Conservation (phyloP, 1,140 invertebrate species). For the Colletes latitarsis region DNA sequence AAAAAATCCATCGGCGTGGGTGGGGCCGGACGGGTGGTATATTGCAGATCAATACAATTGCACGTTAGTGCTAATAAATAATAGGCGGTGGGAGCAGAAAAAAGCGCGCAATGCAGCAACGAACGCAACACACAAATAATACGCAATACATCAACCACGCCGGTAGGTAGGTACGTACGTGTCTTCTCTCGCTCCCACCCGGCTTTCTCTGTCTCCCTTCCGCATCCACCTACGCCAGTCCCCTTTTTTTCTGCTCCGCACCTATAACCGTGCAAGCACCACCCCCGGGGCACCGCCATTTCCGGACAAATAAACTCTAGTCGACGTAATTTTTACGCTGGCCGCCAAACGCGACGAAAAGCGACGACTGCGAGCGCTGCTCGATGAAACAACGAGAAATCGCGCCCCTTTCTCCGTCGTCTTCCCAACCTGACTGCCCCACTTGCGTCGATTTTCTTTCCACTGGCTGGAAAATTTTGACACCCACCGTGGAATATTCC, state of each 20-base stretch:
- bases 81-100: slow-evolving; percentile 81
- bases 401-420: slow-evolving; percentile 20
- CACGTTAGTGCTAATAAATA: slow-evolving; percentile 82
- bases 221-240: slow-evolving; percentile 70
- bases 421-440: neutral
- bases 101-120: slow-evolving; percentile 81
- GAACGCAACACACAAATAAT: slow-evolving; percentile 82
- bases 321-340: slow-evolving; percentile 81
- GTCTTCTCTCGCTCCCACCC: slow-evolving; percentile 58
- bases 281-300: slow-evolving; percentile 80
- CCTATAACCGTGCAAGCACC: slow-evolving; percentile 79
- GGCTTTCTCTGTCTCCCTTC: slow-evolving; percentile 62
- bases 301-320: slow-evolving; percentile 82
- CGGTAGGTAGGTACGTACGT: slow-evolving; percentile 75
- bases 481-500: too few relatives aligned
- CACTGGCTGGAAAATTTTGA: too few relatives aligned
- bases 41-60: slow-evolving; percentile 82
- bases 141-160: slow-evolving; percentile 80
- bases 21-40: slow-evolving; percentile 76
- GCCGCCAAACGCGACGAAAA: slow-evolving; percentile 77
- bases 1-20: slow-evolving; percentile 79
- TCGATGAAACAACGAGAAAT: slow-evolving; percentile 63
- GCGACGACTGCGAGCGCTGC: slow-evolving; percentile 68
- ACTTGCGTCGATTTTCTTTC: too few relatives aligned
- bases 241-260: slow-evolving; percentile 77